These are phyloP conservation scores for Aplochiton taeniatus DNA, from an alignment of 2,797 vertebrate species.

Conservation along the genomic window DNA sequence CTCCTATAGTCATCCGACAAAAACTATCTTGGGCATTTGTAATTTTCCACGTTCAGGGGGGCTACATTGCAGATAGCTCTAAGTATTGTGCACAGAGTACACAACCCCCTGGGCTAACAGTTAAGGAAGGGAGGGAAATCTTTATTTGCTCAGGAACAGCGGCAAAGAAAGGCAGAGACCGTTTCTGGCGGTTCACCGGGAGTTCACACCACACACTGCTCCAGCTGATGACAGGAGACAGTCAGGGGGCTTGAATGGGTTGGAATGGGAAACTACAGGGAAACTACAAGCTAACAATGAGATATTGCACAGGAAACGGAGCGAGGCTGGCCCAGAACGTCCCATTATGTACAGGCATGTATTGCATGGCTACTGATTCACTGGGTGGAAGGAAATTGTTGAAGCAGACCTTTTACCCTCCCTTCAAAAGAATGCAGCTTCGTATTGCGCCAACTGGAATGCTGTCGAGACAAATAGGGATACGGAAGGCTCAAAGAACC, in stretches of 20 bases:
- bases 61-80: conserved; percentile 3
- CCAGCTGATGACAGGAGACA: conserved; percentile 21
- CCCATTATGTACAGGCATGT: conserved; percentile 14
- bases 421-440: conserved; percentile 35
- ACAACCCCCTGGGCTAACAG: neutral
- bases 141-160: conserved; percentile 42
- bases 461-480: too few relatives aligned
- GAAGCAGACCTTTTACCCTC: conserved; percentile 13
- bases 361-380: conserved; percentile 54
- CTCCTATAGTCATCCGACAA: neutral
- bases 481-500: neutral
- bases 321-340: conserved; percentile 6
- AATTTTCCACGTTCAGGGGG: neutral
- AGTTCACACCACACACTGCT: conserved; percentile 45
- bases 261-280: conserved; percentile 17
- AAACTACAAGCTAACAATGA: conserved; percentile 14
- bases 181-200: conserved; percentile 38
- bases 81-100: neutral
- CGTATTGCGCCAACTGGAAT: conserved; percentile 9
- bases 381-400: conserved; percentile 49
- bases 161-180: conserved; percentile 17
- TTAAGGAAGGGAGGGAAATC: conserved; percentile 13
- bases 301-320: conserved; percentile 11
- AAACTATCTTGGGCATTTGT: conserved; percentile 15
- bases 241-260: neutral